Base-by-base conservation (phyloP, 2,113 vertebrate species). In the Phylloscopus whistleri region DNA sequence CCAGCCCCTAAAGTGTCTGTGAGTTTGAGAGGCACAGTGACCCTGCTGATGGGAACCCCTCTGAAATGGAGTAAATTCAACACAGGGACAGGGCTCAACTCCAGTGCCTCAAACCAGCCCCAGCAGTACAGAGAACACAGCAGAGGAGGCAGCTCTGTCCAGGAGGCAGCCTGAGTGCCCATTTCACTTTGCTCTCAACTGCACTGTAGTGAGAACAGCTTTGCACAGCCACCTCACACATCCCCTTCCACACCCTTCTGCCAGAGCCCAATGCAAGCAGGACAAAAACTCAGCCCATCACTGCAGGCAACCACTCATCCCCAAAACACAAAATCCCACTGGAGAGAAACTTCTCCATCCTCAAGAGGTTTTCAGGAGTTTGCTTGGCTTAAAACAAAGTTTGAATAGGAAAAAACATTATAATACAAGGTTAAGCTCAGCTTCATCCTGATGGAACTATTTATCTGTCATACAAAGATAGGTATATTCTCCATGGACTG, bases 391-490 rank as follows among this genome's bases (percentile, higher is more conserved):
- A 88, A 86, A 74, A 22, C 30, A 44, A 5, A 80, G 30, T 60
- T 63, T 70, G 94, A 95, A 90, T 88, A 93, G 82, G 63, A 80
- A 94, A 37, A 94, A 88, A 51, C n/a, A 66, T 85, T 70, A 55
- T 86, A 91, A 91, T 88, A 77, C 82, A 93, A 93, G 72, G 87
- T 94, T 96, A 95, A 84, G 35, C 44, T 95, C 73, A 77, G 16
- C 72, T 85, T 84, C 78, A 84, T 88, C 46, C 48, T 85, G 59
- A 93, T 94, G 64, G 76, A 94, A 90, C 93, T 95, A 95, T 95
- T 95, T 88, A 84, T 88, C 93, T 96, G 93, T 83, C 94, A 90
- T 75, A 85, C 83, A 67, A 35, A 93, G 85, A 48, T 94, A 74
- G 75, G 85, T 91, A 86, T 96, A 86, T 90, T 92, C 87, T 92